These are phyloP conservation scores for Gobiocypris rarus DNA, from an alignment of 2,113 vertebrate species.

Conservation along the genomic window DNA sequence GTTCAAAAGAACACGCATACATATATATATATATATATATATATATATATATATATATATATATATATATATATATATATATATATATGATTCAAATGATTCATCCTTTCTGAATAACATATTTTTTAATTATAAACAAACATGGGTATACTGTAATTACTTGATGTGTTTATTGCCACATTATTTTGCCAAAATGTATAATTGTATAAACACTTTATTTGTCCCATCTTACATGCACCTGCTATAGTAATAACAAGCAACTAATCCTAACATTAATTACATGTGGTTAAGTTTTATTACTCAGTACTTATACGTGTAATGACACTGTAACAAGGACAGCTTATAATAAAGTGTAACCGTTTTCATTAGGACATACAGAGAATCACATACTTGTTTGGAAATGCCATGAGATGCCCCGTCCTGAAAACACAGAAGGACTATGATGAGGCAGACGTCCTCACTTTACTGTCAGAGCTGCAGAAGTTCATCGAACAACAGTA, in stretches of 20 bases:
- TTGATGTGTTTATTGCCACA: neutral
- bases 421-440: conserved; percentile 66
- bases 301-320: too few species aligned
- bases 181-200: neutral
- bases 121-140: neutral
- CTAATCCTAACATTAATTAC: too few species aligned
- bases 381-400: conserved; percentile 84
- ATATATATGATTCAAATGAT: too few species aligned
- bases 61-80: too few species aligned
- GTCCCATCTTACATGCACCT: too few species aligned
- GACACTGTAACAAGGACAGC: too few species aligned
- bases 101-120: too few species aligned
- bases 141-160: neutral
- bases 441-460: conserved; percentile 80
- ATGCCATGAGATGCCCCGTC: conserved; percentile 78
- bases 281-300: too few species aligned
- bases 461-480: conserved; percentile 83
- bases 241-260: too few species aligned
- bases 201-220: neutral
- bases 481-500: conserved; percentile 84
- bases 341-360: neutral
- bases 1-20: too few species aligned
- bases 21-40: too few species aligned
- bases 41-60: too few species aligned
- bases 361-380: conserved; percentile 82